Evolutionary conservation across 2,113 vertebrate genomes (phyloP).

Genomic region (Amphiprion percula): DNA sequence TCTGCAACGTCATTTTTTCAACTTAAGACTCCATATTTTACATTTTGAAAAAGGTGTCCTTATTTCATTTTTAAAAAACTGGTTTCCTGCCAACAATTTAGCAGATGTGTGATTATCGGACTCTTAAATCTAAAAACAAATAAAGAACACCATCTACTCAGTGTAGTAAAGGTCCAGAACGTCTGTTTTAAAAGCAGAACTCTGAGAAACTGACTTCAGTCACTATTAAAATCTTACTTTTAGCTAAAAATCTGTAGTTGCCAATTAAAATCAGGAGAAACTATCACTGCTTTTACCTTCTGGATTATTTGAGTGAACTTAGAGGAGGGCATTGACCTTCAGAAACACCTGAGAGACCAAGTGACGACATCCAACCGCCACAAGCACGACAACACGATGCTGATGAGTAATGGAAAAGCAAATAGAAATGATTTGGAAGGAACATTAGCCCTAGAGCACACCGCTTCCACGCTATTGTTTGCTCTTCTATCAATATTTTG

Average conservation of each 20-base stretch:
- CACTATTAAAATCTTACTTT: constrained; percentile 10
- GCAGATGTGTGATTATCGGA: too few species aligned
- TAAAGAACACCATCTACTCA: too few species aligned
- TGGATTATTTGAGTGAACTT: background rate
- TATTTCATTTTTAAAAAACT: too few species aligned
- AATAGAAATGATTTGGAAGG: constrained; percentile 46
- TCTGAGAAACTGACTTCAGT: background rate
- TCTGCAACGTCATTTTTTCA: too few species aligned
- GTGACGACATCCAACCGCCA: constrained; percentile 35
- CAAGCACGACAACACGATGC: constrained; percentile 59
- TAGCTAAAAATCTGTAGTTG: background rate
- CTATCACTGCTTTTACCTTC: background rate
- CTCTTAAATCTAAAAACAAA: too few species aligned
- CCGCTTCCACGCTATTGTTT: constrained; percentile 24
- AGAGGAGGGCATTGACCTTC: constrained; percentile 32
- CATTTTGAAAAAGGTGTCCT: too few species aligned
- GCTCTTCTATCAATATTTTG: background rate
- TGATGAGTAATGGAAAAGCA: constrained; percentile 72
- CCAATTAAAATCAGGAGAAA: constrained; percentile 12
- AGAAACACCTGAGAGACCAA: constrained; percentile 43
- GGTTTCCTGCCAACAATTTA: too few species aligned
- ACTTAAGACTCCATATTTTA: too few species aligned
- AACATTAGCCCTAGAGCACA: constrained; percentile 38
- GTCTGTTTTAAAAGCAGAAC: background rate
- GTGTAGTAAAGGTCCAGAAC: too few species aligned